phyloP scores from a whole-genome alignment of 2,113 vertebrate species.

The Corydoras sp. region DNA sequence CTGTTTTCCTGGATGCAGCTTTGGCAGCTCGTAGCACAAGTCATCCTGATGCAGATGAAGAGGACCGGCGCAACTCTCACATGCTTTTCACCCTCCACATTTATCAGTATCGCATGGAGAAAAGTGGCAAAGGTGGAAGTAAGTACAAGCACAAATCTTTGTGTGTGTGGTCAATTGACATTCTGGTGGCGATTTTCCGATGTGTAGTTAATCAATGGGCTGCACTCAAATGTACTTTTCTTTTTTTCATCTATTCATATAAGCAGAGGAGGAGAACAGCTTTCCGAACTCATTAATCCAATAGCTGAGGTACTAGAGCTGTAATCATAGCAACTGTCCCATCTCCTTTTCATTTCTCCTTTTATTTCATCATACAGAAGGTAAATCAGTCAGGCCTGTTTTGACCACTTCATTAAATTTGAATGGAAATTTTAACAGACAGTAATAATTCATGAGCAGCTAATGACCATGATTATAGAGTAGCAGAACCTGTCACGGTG shows the following conservation, averaged over 20 bases:
- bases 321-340: conserved; percentile 28
- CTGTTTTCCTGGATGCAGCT: conserved; percentile 90
- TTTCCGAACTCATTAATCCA: conserved; percentile 43
- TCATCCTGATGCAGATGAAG: conserved; percentile 71
- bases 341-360: conserved; percentile 32
- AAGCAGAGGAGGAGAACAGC: conserved; percentile 29
- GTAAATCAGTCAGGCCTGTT: conserved; percentile 43
- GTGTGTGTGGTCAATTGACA: conserved; percentile 20
- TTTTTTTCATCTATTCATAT: conserved; percentile 20
- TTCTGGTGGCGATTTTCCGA: conserved; percentile 11
- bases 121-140: conserved; percentile 88
- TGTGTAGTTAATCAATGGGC: conserved; percentile 33
- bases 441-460: conserved; percentile 40
- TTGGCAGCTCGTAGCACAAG: conserved; percentile 83
- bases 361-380: conserved; percentile 36
- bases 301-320: conserved; percentile 35
- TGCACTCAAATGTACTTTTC: conserved; percentile 27
- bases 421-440: conserved; percentile 44
- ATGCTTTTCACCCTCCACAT: conserved; percentile 84
- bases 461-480: conserved; percentile 33
- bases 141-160: conserved; percentile 53
- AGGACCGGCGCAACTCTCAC: conserved; percentile 80
- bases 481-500: conserved; percentile 39
- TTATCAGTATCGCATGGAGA: conserved; percentile 75
- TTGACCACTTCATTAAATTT: conserved; percentile 47